Conservation (phyloP, 2,113 vertebrate species). For the Sitta europaea region DNA sequence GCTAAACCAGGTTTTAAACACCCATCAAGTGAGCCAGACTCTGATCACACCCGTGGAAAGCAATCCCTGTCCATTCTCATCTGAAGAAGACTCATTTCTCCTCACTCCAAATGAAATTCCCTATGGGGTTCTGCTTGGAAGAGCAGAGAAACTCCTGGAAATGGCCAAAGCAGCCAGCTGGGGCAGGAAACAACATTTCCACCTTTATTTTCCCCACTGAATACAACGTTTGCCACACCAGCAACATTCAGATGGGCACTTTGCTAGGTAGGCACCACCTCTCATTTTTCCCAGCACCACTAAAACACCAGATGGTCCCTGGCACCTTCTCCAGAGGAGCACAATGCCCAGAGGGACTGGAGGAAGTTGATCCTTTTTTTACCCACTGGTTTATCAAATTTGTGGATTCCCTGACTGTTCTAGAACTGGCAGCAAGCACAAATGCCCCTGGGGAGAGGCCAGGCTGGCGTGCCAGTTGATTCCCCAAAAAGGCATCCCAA, state of each 20-base stretch:
- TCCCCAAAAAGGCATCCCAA: not conserved
- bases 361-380: not conserved
- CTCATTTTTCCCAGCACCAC: not conserved
- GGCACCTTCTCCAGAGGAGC: not conserved
- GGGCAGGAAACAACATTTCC: not conserved
- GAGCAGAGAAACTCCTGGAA: not conserved
- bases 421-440: not conserved
- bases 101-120: not conserved
- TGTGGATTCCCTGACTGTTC: not conserved
- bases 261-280: not conserved
- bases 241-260: not conserved
- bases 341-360: not conserved
- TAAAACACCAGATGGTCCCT: not conserved
- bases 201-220: not conserved
- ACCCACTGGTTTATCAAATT: not conserved
- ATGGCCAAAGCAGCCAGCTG: not conserved
- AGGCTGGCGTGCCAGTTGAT: not conserved
- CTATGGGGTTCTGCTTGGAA: accelerated
- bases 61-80: not conserved
- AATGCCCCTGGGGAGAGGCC: not conserved
- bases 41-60: not conserved
- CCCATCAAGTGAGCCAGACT: not conserved
- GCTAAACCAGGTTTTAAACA: not conserved
- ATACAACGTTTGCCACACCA: not conserved
- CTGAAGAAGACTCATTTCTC: not conserved